Percentiles rank a stretch among this genome's conserved stretches.
These are phyloP conservation scores for Bembecia ichneumoniformis DNA, from an alignment of 2,888 invertebrate genomes.

Conservation along the genomic window DNA sequence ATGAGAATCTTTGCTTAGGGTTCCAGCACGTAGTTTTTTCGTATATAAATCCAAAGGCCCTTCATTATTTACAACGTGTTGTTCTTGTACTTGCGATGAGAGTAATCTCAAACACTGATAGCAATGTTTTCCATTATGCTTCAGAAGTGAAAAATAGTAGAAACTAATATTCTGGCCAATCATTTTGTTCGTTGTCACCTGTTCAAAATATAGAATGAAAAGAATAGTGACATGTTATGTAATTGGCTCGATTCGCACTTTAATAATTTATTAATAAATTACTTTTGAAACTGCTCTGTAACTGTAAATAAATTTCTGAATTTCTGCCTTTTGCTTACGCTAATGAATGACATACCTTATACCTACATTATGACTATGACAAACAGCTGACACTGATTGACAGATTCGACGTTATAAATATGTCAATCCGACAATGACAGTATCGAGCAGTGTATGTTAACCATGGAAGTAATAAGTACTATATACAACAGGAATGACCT, in stretches of 20 bases:
- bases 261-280: no score
- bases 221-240: constrained; percentile 28
- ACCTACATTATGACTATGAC: no score
- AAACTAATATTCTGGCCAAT: constrained; percentile 31
- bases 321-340: no score
- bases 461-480: no score
- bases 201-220: constrained; percentile 17
- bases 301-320: no score
- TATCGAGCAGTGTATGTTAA: no score
- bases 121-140: constrained; percentile 38
- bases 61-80: constrained; percentile 16
- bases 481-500: no score
- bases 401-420: no score
- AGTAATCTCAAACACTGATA: constrained; percentile 41
- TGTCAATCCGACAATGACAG: no score
- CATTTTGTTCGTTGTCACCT: constrained; percentile 38
- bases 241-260: constrained; percentile 18
- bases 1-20: constrained; percentile 77
- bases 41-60: constrained; percentile 71
- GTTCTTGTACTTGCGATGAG: constrained; percentile 37
- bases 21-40: constrained; percentile 72
- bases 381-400: no score
- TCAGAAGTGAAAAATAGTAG: constrained; percentile 31
- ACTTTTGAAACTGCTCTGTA: no score
- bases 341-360: no score